phyloP scores from a whole-genome alignment of 2,888 invertebrate genomes.

The Koerneria pararmatus region DNA sequence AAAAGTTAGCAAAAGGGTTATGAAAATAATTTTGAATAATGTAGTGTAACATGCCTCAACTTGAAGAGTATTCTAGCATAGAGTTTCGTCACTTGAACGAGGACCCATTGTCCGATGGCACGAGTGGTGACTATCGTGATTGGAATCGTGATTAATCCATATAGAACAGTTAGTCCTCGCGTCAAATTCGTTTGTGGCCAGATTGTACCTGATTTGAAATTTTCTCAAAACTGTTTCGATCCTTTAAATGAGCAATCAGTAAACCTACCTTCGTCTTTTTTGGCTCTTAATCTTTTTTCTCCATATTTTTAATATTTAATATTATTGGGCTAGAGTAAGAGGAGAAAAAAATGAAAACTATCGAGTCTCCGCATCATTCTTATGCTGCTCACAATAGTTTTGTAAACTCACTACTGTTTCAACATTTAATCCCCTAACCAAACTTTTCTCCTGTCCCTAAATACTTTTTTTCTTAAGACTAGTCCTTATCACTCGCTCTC shows the following conservation, averaged over 20 bases:
- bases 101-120: slow-evolving; percentile 39
- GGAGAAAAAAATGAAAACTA: too few relatives aligned
- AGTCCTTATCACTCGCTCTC: too few relatives aligned
- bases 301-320: neutral
- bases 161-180: slow-evolving; percentile 32
- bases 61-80: slow-evolving; percentile 35
- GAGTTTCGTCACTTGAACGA: slow-evolving; percentile 38
- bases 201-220: slow-evolving; percentile 40
- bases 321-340: neutral
- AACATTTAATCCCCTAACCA: too few relatives aligned
- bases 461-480: too few relatives aligned
- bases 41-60: slow-evolving; percentile 27
- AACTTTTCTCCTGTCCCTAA: too few relatives aligned
- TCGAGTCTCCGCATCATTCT: too few relatives aligned
- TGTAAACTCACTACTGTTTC: too few relatives aligned
- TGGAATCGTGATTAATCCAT: slow-evolving; percentile 38
- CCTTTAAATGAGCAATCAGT: too few relatives aligned
- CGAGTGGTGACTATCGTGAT: slow-evolving; percentile 39
- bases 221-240: too few relatives aligned
- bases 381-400: too few relatives aligned
- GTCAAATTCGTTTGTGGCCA: slow-evolving; percentile 34
- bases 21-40: too few relatives aligned
- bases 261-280: neutral
- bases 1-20: too few relatives aligned
- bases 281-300: neutral